phyloP scores from a whole-genome alignment of 1,140 invertebrate genomes.

The Aethina tumida region DNA sequence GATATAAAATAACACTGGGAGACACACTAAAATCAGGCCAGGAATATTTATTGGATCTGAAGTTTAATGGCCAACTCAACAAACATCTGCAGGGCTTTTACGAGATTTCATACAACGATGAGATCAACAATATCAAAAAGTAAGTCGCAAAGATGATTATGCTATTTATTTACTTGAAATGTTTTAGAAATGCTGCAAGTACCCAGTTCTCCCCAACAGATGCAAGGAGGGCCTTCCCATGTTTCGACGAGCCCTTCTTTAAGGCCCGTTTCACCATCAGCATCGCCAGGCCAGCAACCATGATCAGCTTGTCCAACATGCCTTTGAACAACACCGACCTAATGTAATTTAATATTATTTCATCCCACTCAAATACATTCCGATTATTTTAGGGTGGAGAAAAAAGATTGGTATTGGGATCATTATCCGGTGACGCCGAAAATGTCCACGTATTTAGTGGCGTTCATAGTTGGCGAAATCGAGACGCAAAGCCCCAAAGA shows the following conservation, averaged over 20 bases:
- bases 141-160: constrained; percentile 13
- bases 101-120: constrained; percentile 56
- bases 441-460: constrained; percentile 92
- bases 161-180: constrained; percentile 3
- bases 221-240: constrained; percentile 77
- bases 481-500: constrained; percentile 66
- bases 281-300: constrained; percentile 42
- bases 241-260: constrained; percentile 80
- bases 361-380: constrained; percentile 2
- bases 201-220: constrained; percentile 77
- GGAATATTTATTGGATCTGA: constrained; percentile 24
- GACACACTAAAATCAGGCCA: constrained; percentile 19
- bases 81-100: constrained; percentile 69
- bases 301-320: constrained; percentile 32
- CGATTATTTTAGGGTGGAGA: constrained; percentile 5
- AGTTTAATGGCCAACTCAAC: constrained; percentile 27
- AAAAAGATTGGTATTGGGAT: constrained; percentile 46
- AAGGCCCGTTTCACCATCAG: constrained; percentile 67
- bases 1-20: constrained; percentile 24
- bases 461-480: constrained; percentile 81
- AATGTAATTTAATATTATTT: too few relatives aligned
- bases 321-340: constrained; percentile 18
- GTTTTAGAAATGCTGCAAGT: constrained; percentile 51
- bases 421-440: constrained; percentile 70
- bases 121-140: constrained; percentile 21